Percentiles rank a stretch among this genome's conserved stretches.
Conservation (phyloP, 2,797 vertebrate species). For the Megalops cyprinoides region DNA sequence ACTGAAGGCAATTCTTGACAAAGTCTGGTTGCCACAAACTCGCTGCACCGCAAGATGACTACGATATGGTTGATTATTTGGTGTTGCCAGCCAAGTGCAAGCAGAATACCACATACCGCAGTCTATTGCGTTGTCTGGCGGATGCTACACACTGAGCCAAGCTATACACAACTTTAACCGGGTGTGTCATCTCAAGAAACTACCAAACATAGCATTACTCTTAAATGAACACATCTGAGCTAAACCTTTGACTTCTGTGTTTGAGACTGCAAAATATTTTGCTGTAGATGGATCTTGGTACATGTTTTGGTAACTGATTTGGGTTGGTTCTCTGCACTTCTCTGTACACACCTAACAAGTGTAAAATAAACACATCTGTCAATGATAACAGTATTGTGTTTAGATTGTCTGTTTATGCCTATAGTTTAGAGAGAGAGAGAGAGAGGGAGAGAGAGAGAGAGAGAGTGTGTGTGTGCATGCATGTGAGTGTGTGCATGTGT, state of each 20-base stretch:
- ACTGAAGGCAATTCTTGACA: background rate
- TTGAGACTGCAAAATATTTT: background rate
- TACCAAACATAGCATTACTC: background rate
- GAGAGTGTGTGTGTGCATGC: no score
- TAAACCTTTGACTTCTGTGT: background rate
- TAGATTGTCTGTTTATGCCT: background rate
- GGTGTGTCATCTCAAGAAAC: background rate
- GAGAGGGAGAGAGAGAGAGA: no score
- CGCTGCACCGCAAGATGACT: background rate
- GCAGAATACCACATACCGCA: slow-evolving; percentile 1
- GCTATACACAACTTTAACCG: slow-evolving; percentile 22
- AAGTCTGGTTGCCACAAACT: background rate
- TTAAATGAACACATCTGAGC: background rate
- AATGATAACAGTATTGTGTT: no score
- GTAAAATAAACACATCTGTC: background rate
- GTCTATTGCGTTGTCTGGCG: background rate
- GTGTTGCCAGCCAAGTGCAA: background rate
- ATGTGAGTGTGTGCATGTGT: background rate
- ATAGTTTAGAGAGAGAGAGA: background rate
- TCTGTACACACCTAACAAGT: no score
- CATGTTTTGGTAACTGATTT: background rate
- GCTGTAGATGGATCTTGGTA: background rate
- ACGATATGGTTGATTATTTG: background rate
- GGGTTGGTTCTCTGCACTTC: background rate
- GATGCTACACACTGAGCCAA: background rate